Conservation (phyloP, 2,797 vertebrate genomes). For the Paratrypauchen microcephalus region DNA sequence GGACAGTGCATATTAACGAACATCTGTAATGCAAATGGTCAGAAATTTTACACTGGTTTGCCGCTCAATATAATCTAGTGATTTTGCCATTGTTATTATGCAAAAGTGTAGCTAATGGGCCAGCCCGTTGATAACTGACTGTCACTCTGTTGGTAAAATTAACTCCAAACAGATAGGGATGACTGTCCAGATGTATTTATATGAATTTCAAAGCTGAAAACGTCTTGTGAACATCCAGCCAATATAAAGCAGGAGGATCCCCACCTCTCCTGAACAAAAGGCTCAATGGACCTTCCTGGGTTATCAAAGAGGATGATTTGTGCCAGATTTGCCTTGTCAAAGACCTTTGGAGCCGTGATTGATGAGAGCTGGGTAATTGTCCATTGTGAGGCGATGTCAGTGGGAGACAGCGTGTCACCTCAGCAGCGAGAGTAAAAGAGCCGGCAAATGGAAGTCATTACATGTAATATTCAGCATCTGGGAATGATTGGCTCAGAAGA, state of each 20-base stretch:
- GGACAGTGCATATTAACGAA: too few relatives aligned
- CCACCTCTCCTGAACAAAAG: slow-evolving; percentile 20
- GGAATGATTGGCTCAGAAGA: slow-evolving; percentile 76
- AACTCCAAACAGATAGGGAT: not conserved
- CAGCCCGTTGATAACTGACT: not conserved
- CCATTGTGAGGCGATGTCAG: slow-evolving; percentile 66
- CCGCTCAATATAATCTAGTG: not conserved
- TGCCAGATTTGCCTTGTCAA: slow-evolving; percentile 54
- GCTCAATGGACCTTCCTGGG: slow-evolving; percentile 26
- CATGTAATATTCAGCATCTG: slow-evolving; percentile 81
- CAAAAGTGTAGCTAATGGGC: not conserved
- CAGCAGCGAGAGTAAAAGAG: slow-evolving; percentile 71
- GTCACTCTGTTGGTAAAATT: not conserved
- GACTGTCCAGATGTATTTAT: not conserved
- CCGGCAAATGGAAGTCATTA: slow-evolving; percentile 77
- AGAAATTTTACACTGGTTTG: not conserved
- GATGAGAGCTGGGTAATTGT: slow-evolving; percentile 71
- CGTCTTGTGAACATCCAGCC: not conserved
- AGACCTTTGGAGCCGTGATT: slow-evolving; percentile 54
- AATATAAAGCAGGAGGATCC: slow-evolving; percentile 11
- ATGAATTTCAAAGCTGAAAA: not conserved
- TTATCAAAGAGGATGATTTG: slow-evolving; percentile 61
- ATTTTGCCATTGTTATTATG: not conserved
- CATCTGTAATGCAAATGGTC: too few relatives aligned
- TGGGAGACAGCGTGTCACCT: slow-evolving; percentile 67